Percentiles rank a stretch among this genome's conserved stretches.
Conservation (phyloP, 2,888 invertebrate species). For the Nemotelus pantherinus region DNA sequence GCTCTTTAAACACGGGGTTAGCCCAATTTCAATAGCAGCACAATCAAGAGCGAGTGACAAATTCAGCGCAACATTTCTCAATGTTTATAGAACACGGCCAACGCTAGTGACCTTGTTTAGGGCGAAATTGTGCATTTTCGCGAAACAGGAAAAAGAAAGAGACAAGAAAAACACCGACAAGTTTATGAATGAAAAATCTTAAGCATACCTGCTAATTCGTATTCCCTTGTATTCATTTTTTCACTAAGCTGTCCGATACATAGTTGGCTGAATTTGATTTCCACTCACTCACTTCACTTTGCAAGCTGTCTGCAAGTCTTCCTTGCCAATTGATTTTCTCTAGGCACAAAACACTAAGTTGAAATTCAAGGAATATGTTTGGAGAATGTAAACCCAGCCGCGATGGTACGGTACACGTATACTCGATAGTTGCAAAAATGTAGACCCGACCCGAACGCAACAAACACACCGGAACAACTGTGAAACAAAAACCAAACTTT, state of each 20-base stretch:
- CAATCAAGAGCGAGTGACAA: background rate
- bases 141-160: background rate
- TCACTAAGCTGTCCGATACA: background rate
- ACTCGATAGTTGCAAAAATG: background rate
- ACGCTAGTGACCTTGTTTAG: constrained; percentile 14
- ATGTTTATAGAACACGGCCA: constrained; percentile 11
- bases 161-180: background rate
- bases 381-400: too few relatives aligned
- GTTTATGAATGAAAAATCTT: constrained; percentile 12
- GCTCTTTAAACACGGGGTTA: background rate
- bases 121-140: background rate
- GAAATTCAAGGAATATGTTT: too few relatives aligned
- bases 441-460: background rate
- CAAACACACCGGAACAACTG: background rate
- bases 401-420: too few relatives aligned
- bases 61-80: background rate
- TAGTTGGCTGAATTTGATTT: background rate
- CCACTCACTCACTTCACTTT: too few relatives aligned
- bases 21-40: background rate
- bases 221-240: background rate
- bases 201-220: background rate
- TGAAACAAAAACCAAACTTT: background rate
- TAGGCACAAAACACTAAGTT: too few relatives aligned
- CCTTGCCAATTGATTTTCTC: too few relatives aligned
- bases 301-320: too few relatives aligned